These are phyloP conservation scores for Balanococcus diminutus DNA, from an alignment of 2,888 invertebrate genomes.

Conservation along the genomic window DNA sequence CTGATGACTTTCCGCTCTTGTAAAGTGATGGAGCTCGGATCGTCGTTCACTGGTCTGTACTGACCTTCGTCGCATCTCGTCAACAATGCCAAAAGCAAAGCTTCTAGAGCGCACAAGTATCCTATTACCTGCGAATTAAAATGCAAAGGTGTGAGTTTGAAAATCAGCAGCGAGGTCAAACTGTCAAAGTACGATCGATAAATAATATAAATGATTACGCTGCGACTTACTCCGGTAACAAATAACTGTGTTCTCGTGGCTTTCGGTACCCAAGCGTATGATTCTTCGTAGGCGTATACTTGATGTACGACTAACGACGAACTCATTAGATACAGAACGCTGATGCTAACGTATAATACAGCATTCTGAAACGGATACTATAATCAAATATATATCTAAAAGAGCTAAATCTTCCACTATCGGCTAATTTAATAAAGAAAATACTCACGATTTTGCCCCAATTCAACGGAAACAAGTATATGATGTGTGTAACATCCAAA, in stretches of 20 bases:
- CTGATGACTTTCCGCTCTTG: slow-evolving; percentile 63
- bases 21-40: slow-evolving; percentile 67
- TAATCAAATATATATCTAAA: slow-evolving; percentile 4
- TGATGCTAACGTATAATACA: slow-evolving; percentile 75
- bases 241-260: slow-evolving; percentile 75
- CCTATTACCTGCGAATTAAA: slow-evolving; percentile 66
- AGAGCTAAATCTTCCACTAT: background rate
- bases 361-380: slow-evolving; percentile 66
- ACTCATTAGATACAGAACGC: slow-evolving; percentile 73
- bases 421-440: background rate
- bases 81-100: slow-evolving; percentile 67
- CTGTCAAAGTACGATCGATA: background rate
- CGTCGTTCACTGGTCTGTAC: slow-evolving; percentile 70
- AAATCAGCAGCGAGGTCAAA: background rate
- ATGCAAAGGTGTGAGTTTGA: background rate
- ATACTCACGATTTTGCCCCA: slow-evolving; percentile 77
- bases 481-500: slow-evolving; percentile 79
- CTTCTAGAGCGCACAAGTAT: slow-evolving; percentile 69
- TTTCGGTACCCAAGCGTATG: slow-evolving; percentile 73
- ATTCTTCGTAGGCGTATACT: slow-evolving; percentile 64
- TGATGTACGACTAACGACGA: slow-evolving; percentile 74
- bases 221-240: slow-evolving; percentile 68
- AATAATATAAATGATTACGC: background rate
- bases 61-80: slow-evolving; percentile 66
- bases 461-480: slow-evolving; percentile 78